A percentile compares a stretch with the other conserved stretches of the same genome.
Evolutionary conservation across 2,888 invertebrate species (phyloP).

Genomic region (Odiellus spinosus): DNA sequence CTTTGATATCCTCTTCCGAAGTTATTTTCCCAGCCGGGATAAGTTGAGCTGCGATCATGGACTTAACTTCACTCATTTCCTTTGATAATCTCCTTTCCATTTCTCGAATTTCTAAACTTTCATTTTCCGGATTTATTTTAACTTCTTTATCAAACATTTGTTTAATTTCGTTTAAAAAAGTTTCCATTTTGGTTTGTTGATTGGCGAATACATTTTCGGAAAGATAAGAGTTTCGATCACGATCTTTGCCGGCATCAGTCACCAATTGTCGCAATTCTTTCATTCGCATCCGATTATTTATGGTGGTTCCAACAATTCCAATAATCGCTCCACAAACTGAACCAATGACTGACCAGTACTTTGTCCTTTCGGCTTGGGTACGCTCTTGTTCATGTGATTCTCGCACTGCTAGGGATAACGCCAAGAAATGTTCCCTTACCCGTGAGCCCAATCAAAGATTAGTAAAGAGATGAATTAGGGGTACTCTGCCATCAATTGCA

Average conservation of each 20-base stretch:
- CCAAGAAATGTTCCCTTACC: slow-evolving; percentile 54
- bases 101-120: slow-evolving; percentile 7
- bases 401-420: slow-evolving; percentile 55
- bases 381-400: slow-evolving; percentile 68
- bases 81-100: slow-evolving; percentile 20
- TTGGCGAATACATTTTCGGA: slow-evolving; percentile 11
- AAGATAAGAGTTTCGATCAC: slow-evolving; percentile 14
- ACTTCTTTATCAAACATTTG: slow-evolving; percentile 5
- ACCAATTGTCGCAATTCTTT: slow-evolving; percentile 45
- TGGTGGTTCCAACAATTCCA: slow-evolving; percentile 48
- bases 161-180: slow-evolving; percentile 18
- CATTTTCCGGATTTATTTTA: slow-evolving; percentile 2
- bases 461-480: too few species aligned
- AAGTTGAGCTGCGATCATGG: slow-evolving; percentile 8
- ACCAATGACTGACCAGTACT: slow-evolving; percentile 64
- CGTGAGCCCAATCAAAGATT: too few species aligned
- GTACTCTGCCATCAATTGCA: too few species aligned
- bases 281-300: slow-evolving; percentile 49
- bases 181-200: slow-evolving; percentile 15
- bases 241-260: slow-evolving; percentile 31
- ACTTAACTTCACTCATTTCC: slow-evolving; percentile 25
- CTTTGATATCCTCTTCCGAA: not conserved
- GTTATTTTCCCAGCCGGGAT: not conserved
- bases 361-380: slow-evolving; percentile 61
- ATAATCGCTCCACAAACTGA: slow-evolving; percentile 45